Conservation (phyloP, 2,113 vertebrate species). For the Trematocara stigmaticum region DNA sequence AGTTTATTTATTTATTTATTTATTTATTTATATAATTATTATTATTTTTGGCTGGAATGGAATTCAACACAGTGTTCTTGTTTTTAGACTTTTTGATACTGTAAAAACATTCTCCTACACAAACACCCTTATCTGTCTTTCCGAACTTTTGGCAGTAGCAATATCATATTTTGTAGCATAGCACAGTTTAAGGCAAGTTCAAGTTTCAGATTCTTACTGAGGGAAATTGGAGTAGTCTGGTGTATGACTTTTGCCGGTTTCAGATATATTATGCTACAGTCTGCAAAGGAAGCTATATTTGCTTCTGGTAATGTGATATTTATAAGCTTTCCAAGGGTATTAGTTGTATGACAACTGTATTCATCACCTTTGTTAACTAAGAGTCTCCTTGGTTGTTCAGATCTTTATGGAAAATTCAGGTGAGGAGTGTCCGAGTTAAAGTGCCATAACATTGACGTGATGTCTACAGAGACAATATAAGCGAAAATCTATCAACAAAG, state of each 20-base stretch:
- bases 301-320: background rate
- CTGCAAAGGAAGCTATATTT: background rate
- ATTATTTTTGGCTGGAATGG: background rate
- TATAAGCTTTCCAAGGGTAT: background rate
- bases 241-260: background rate
- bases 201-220: background rate
- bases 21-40: background rate
- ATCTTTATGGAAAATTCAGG: background rate
- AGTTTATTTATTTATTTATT: background rate
- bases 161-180: background rate
- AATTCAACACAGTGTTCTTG: background rate
- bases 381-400: background rate
- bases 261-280: background rate
- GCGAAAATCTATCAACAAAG: background rate
- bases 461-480: background rate
- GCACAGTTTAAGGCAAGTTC: background rate
- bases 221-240: background rate
- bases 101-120: background rate
- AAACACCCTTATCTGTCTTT: background rate
- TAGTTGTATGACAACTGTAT: background rate
- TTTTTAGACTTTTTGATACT: background rate
- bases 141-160: background rate
- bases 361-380: background rate
- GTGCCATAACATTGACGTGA: background rate
- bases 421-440: background rate